phyloP scores from a whole-genome alignment of 2,113 vertebrate genomes.

The Benitochromis conjunctus region DNA sequence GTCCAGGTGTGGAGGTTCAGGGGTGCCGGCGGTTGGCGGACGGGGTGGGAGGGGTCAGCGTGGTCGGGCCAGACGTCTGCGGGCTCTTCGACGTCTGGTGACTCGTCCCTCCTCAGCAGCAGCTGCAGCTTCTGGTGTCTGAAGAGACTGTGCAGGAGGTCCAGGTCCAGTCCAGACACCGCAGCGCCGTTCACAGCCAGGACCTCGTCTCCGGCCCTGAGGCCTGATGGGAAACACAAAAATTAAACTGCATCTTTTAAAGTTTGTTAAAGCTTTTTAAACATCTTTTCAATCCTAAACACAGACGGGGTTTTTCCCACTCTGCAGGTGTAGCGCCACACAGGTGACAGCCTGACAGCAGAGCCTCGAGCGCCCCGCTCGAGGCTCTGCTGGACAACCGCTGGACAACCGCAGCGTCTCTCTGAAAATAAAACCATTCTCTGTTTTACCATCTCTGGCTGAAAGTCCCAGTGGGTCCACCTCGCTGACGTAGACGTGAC shows the following conservation, averaged over 20 bases:
- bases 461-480: constrained; percentile 81
- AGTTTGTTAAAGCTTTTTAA: not conserved
- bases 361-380: not conserved
- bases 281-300: not conserved
- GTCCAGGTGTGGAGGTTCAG: constrained; percentile 63
- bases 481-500: constrained; percentile 82
- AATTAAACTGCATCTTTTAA: not conserved
- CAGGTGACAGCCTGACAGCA: not conserved
- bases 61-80: constrained; percentile 45
- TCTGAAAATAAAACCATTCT: not conserved
- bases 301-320: not conserved
- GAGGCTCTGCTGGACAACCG: not conserved
- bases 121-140: constrained; percentile 78
- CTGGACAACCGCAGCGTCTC: not conserved
- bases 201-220: constrained; percentile 86
- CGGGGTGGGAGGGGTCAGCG: constrained; percentile 46
- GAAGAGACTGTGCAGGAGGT: constrained; percentile 84
- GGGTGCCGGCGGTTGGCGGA: constrained; percentile 28
- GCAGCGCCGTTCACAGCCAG: constrained; percentile 79
- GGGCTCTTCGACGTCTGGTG: constrained; percentile 59
- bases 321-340: not conserved
- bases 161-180: constrained; percentile 80
- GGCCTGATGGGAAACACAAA: constrained; percentile 68
- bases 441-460: constrained; percentile 74
- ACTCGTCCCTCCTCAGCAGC: constrained; percentile 67